Conservation (phyloP, 2,888 invertebrate species). For the Clanis bilineata region DNA sequence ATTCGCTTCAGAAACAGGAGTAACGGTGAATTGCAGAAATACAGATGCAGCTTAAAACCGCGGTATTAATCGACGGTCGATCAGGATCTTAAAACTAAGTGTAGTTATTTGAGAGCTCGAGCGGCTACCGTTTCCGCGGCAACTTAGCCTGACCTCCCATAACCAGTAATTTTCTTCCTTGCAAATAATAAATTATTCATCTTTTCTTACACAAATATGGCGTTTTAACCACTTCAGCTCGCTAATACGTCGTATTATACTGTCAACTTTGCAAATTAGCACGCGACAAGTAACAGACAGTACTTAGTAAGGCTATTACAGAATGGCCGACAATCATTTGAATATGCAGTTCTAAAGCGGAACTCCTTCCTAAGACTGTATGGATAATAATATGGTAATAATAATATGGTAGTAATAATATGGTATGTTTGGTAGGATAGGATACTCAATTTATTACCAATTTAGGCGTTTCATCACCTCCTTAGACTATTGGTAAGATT, state of each 20-base stretch:
- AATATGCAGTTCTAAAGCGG: neutral
- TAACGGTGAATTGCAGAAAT: too few species aligned
- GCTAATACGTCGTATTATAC: neutral
- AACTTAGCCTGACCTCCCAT: neutral
- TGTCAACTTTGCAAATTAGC: slow-evolving; percentile 5
- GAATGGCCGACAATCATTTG: neutral
- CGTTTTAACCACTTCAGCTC: neutral
- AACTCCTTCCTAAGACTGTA: too few species aligned
- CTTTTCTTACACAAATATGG: neutral
- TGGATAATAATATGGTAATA: too few species aligned
- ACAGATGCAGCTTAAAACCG: too few species aligned
- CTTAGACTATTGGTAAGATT: too few species aligned
- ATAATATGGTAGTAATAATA: too few species aligned
- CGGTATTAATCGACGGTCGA: too few species aligned
- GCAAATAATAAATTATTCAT: slow-evolving; percentile 6
- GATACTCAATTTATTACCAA: too few species aligned
- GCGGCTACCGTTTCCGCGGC: neutral
- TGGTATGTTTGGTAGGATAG: too few species aligned
- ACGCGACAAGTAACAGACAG: neutral
- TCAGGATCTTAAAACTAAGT: neutral
- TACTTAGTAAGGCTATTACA: neutral
- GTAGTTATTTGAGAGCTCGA: neutral
- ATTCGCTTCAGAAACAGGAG: too few species aligned
- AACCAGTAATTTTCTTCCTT: neutral
- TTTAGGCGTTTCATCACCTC: too few species aligned